A percentile compares a stretch with the other conserved stretches of the same genome.
Conservation (phyloP, 2,113 vertebrate genomes). For the Stercorarius parasiticus region DNA sequence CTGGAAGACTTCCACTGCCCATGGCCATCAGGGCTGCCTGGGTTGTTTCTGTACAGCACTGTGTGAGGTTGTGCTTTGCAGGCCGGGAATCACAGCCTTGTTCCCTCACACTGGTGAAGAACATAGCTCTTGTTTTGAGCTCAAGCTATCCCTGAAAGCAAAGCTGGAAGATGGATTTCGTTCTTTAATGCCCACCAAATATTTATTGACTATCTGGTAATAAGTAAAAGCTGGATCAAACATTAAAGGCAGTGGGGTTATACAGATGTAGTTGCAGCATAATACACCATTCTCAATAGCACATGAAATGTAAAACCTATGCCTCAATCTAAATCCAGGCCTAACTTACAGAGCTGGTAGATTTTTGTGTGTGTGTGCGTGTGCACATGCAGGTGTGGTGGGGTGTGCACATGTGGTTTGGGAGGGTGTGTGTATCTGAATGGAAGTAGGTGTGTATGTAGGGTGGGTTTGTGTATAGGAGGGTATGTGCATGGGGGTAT, state of each 20-base stretch:
- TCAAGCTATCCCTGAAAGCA: background rate
- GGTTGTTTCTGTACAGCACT: background rate
- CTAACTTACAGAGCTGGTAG: background rate
- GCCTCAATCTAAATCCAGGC: background rate
- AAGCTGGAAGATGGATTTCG: background rate
- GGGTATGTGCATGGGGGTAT: accelerated
- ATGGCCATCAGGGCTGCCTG: accelerated
- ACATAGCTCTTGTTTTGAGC: background rate
- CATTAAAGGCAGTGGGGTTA: background rate
- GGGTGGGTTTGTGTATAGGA: background rate
- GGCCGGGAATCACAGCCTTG: background rate
- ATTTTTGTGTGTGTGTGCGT: no score
- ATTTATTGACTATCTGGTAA: background rate
- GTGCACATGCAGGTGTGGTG: accelerated
- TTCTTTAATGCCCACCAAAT: background rate
- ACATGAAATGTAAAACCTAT: background rate
- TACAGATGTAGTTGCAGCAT: background rate
- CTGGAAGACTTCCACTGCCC: background rate
- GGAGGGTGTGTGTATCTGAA: background rate
- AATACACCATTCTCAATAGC: background rate
- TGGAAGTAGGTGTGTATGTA: no score
- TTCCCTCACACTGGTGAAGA: background rate
- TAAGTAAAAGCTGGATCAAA: background rate
- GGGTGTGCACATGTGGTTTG: accelerated
- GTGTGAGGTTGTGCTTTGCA: accelerated